Conservation (phyloP, 2,113 vertebrate genomes). For the Aphyosemion australe region DNA sequence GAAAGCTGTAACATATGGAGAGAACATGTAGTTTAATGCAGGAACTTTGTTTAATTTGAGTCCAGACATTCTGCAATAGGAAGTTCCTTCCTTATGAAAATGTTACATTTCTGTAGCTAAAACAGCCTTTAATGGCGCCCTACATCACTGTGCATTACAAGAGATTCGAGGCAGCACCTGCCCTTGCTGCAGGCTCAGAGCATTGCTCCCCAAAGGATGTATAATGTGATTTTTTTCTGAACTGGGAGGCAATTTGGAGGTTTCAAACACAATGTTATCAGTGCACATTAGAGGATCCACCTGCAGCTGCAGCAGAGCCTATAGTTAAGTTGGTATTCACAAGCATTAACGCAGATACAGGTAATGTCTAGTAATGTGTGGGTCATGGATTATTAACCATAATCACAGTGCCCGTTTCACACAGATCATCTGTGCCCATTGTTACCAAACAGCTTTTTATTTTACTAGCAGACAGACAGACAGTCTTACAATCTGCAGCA, state of each 20-base stretch:
- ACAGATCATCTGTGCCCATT: constrained; percentile 10
- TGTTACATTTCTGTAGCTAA: constrained; percentile 25
- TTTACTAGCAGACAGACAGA: constrained; percentile 1
- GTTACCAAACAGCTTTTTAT: background rate
- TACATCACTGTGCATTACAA: constrained; percentile 36
- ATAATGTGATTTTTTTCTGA: constrained; percentile 69
- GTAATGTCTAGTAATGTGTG: constrained; percentile 53
- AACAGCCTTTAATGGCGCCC: constrained; percentile 26
- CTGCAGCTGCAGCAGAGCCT: constrained; percentile 30
- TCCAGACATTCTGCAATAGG: background rate
- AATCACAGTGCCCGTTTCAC: constrained; percentile 58
- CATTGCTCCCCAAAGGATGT: constrained; percentile 44
- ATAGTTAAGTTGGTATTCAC: constrained; percentile 15
- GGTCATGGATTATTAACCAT: constrained; percentile 65
- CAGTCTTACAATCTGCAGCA: constrained; percentile 8
- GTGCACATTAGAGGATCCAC: constrained; percentile 66
- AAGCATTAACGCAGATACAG: constrained; percentile 31
- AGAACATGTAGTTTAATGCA: background rate
- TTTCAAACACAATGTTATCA: constrained; percentile 71
- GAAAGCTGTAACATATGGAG: constrained; percentile 22
- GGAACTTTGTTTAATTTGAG: constrained; percentile 5
- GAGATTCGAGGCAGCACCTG: constrained; percentile 19
- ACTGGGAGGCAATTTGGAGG: constrained; percentile 69
- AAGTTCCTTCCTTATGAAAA: constrained; percentile 17
- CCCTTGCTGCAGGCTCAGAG: constrained; percentile 16